Conservation (phyloP, 1,140 invertebrate genomes). For the Camponotus pennsylvanicus region DNA sequence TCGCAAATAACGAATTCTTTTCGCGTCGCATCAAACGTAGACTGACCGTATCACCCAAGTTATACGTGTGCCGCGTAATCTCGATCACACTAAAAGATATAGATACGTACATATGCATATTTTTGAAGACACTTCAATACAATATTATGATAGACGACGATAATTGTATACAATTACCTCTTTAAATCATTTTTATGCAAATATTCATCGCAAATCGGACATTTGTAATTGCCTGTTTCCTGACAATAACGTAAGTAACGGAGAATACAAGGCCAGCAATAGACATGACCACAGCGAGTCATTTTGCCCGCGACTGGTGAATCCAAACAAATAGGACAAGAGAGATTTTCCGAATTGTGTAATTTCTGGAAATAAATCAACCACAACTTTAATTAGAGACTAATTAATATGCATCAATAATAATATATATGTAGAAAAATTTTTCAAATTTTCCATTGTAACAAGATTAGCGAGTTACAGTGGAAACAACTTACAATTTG, state of each 20-base stretch:
- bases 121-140: neutral
- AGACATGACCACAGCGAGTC: conserved; percentile 97
- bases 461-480: neutral
- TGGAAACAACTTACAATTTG: conserved; percentile 91
- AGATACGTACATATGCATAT: conserved; percentile 13
- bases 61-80: conserved; percentile 87
- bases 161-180: conserved; percentile 87
- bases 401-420: neutral
- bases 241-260: conserved; percentile 96
- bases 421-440: neutral
- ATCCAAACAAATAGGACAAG: conserved; percentile 97
- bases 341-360: conserved; percentile 89
- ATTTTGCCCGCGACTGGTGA: conserved; percentile 95
- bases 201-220: conserved; percentile 95
- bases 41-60: conserved; percentile 91
- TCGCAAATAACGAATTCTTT: conserved; percentile 91
- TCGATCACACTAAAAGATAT: conserved; percentile 87
- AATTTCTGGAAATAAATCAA: conserved; percentile 85
- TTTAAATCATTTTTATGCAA: conserved; percentile 93
- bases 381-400: neutral
- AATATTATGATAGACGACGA: neutral
- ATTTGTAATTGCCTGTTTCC: conserved; percentile 89
- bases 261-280: conserved; percentile 98
- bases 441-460: neutral
- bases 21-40: conserved; percentile 95